These are phyloP conservation scores for Melanotaenia duboulayi DNA, from an alignment of 2,113 vertebrate species.

Conservation along the genomic window DNA sequence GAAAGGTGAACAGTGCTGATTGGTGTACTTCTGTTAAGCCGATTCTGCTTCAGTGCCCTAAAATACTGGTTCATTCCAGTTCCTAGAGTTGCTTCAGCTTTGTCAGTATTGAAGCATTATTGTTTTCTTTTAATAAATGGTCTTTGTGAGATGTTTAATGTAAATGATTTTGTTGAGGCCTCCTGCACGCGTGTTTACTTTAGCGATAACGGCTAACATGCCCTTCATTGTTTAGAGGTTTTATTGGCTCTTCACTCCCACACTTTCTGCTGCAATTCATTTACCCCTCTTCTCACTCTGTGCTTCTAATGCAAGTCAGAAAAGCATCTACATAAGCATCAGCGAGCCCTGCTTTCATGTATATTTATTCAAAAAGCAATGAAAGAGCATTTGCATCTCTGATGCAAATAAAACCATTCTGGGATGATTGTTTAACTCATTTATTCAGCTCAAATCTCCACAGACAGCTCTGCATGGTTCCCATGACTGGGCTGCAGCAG, in stretches of 20 bases:
- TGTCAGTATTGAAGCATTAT: slow-evolving; percentile 50
- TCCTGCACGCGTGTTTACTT: slow-evolving; percentile 57
- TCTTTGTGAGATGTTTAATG: slow-evolving; percentile 59
- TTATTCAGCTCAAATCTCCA: slow-evolving; percentile 63
- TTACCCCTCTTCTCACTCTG: slow-evolving; percentile 41
- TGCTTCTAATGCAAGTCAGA: slow-evolving; percentile 29
- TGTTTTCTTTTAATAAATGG: slow-evolving; percentile 78
- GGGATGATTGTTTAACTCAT: slow-evolving; percentile 52
- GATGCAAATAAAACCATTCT: slow-evolving; percentile 51
- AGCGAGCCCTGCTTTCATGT: slow-evolving; percentile 13
- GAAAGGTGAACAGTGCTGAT: slow-evolving; percentile 66
- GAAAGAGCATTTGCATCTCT: slow-evolving; percentile 38
- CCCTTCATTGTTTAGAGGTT: slow-evolving; percentile 65
- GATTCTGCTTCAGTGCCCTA: slow-evolving; percentile 37
- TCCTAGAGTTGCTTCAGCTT: slow-evolving; percentile 59
- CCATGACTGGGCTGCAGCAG: slow-evolving; percentile 81
- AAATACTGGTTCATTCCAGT: slow-evolving; percentile 46
- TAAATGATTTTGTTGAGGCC: slow-evolving; percentile 73
- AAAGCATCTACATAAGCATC: slow-evolving; percentile 8
- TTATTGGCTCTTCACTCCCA: slow-evolving; percentile 57
- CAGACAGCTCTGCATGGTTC: slow-evolving; percentile 80
- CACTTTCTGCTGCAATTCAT: slow-evolving; percentile 39
- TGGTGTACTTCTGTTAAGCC: slow-evolving; percentile 43
- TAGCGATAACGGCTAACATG: slow-evolving; percentile 51
- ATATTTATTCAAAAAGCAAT: slow-evolving; percentile 38